phyloP scores from a whole-genome alignment of 2,797 vertebrate genomes.

The Periparus ater region DNA sequence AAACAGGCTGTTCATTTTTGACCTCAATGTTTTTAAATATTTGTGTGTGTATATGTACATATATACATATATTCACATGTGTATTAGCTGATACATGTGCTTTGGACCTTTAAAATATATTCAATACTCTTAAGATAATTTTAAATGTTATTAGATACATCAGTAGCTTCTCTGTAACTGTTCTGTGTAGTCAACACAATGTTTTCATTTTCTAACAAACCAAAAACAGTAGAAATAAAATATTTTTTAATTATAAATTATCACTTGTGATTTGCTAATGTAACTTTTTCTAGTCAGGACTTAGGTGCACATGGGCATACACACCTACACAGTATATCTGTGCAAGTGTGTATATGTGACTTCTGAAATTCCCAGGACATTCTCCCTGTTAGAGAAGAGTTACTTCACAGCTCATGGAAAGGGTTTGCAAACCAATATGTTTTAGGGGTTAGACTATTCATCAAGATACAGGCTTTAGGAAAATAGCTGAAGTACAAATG shows the following conservation, averaged over 20 bases:
- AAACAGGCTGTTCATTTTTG: neutral
- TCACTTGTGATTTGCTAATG: neutral
- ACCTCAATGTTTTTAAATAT: neutral
- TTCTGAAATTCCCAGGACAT: neutral
- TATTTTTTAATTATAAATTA: neutral
- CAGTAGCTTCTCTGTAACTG: neutral
- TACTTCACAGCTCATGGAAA: neutral
- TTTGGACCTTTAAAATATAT: neutral
- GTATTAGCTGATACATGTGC: neutral
- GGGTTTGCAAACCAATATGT: neutral
- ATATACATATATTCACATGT: too few relatives aligned
- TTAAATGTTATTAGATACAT: neutral
- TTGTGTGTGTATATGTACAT: too few relatives aligned
- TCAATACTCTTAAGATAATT: neutral
- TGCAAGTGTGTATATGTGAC: neutral
- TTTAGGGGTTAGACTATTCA: neutral
- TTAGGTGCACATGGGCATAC: fast-evolving
- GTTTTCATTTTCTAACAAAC: neutral
- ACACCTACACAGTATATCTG: neutral
- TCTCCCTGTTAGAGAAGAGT: neutral
- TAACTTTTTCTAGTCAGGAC: neutral
- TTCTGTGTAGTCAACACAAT: neutral
- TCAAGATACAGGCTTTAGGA: neutral
- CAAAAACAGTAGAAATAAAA: neutral
- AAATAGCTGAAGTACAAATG: neutral